Conservation (phyloP, 2,113 vertebrate genomes). For the Pseudorasbora parva region DNA sequence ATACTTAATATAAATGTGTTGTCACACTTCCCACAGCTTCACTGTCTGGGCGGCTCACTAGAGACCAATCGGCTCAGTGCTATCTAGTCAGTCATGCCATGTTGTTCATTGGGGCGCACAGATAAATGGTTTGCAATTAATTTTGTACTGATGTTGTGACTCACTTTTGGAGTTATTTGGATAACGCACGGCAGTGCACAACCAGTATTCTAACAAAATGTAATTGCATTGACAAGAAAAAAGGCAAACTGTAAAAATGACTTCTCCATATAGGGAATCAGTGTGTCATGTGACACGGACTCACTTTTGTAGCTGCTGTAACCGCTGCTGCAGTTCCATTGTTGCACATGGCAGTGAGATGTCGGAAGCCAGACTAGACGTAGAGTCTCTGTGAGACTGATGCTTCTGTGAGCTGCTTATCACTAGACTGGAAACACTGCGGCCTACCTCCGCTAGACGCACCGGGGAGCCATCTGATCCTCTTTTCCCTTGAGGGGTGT, state of each 20-base stretch:
- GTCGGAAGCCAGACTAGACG: slow-evolving; percentile 92
- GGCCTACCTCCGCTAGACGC: slow-evolving; percentile 69
- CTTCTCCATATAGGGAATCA: not conserved
- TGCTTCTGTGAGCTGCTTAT: slow-evolving; percentile 83
- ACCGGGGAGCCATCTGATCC: slow-evolving; percentile 60
- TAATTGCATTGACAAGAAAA: not conserved
- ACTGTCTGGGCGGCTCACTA: not conserved
- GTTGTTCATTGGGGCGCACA: not conserved
- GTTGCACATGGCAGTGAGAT: slow-evolving; percentile 89
- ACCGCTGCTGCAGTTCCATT: slow-evolving; percentile 88
- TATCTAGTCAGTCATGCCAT: not conserved
- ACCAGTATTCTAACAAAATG: not conserved
- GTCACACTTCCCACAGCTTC: not conserved
- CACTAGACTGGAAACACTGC: slow-evolving; percentile 81
- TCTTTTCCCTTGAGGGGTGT: slow-evolving; percentile 50
- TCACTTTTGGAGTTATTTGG: no score
- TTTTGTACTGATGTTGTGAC: not conserved
- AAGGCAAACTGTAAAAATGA: not conserved
- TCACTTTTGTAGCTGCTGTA: slow-evolving; percentile 93
- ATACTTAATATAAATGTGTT: slow-evolving; percentile 3
- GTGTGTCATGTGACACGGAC: not conserved
- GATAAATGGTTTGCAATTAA: not conserved
- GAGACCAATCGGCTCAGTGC: not conserved
- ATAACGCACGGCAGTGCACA: no score
- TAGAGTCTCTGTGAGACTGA: slow-evolving; percentile 85